Base-by-base conservation (phyloP, 2,113 vertebrate genomes). In the Nerophis ophidion region DNA sequence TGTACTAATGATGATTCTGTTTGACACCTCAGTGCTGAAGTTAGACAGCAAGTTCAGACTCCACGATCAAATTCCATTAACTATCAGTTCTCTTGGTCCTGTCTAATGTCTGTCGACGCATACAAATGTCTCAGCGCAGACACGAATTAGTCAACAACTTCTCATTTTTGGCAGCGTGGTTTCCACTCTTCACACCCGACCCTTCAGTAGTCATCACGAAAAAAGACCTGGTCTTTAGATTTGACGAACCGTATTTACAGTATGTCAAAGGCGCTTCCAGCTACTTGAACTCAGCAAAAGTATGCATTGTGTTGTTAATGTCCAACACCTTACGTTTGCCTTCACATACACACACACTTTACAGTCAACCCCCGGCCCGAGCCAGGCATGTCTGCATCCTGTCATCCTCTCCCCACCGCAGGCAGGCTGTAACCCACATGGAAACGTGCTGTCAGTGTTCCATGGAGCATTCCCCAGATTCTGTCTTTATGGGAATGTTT, bases 181-280 rank as follows among this genome's bases (percentile, higher is more conserved):
- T 85, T 82, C 60, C 63, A 67, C 57, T 76, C 64, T 66, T 70
- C 61, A 68, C 49, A 49, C 66, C 26, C 63, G 61, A 71, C 53
- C 73, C 69, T 64, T n/a, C 68, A 66, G 56, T 77, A 58, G 60
- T 63, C 7, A 1, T 62, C 77, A 71, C 65, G n/a, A 63, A 38
- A 57, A 68, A 70, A 45, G 84, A 76, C 66, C 65, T 78, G 61
- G 59, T 78, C 65, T 66, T 74, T 46, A 69, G 76, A 68, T 63
- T 58, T 75, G 63, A 77, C 60, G 63, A 42, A 65, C 76, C 64
- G 67, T 86, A 80, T 84, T 86, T 81, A n/a, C n/a, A n/a, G n/a
- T n/a, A 72, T 68, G 62, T 76, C 65, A 58, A 76, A 79, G 72
- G 64, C 54, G 60, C 71, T 76, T 73, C 71, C 67, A 53, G 75